Conservation (phyloP, 2,113 vertebrate species). For the Apodemus speciosus region DNA sequence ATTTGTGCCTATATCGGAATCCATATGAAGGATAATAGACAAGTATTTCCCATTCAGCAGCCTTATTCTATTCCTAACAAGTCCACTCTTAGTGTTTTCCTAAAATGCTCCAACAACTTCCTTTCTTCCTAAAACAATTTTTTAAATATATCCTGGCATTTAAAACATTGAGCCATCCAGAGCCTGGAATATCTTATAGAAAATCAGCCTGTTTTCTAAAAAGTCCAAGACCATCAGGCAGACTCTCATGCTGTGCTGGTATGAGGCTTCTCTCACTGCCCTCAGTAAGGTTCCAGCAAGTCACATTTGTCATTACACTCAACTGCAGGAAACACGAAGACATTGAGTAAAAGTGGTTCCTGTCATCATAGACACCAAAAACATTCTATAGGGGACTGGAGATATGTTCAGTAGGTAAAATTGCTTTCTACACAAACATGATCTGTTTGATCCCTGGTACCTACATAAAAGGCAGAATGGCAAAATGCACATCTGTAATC, state of each 20-base stretch:
- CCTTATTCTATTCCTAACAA: no score
- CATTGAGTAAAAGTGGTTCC: neutral
- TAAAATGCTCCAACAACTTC: no score
- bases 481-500: neutral
- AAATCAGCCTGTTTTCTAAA: neutral
- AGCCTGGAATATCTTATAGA: no score
- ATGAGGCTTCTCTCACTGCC: neutral
- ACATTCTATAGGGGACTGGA: neutral
- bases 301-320: neutral
- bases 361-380: neutral
- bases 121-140: no score
- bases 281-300: neutral
- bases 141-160: no score
- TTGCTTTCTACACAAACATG: neutral
- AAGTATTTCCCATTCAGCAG: no score
- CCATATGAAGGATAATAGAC: no score
- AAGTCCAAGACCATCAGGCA: neutral
- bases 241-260: neutral
- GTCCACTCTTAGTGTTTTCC: no score
- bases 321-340: neutral
- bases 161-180: no score
- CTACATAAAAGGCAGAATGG: neutral
- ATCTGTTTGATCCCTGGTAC: neutral
- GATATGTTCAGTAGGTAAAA: neutral
- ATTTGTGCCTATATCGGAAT: no score